Conservation (phyloP, 2,888 invertebrate genomes). For the Eretmocerus hayati region DNA sequence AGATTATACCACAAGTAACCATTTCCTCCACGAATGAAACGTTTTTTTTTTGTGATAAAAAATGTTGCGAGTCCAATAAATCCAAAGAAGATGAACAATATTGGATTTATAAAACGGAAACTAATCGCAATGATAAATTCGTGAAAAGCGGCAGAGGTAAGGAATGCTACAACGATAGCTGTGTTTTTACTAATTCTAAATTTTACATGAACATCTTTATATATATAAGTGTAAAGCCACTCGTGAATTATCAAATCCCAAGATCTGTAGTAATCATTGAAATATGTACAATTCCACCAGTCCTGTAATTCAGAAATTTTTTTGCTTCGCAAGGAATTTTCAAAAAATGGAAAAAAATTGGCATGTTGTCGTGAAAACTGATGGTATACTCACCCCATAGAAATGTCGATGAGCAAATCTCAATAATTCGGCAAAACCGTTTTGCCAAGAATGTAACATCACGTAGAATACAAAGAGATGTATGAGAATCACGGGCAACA, state of each 20-base stretch:
- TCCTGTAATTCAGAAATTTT: too few relatives aligned
- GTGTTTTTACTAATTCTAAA: slow-evolving; percentile 15
- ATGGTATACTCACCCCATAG: too few relatives aligned
- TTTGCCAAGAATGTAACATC: slow-evolving; percentile 85
- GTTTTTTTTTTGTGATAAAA: slow-evolving; percentile 43
- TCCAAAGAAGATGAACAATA: slow-evolving; percentile 72
- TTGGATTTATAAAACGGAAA: slow-evolving; percentile 82
- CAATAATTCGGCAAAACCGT: slow-evolving; percentile 83
- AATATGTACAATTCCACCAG: slow-evolving; percentile 92
- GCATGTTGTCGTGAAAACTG: too few relatives aligned
- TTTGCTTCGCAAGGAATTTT: too few relatives aligned
- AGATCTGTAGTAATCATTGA: slow-evolving; percentile 76
- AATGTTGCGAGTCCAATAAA: slow-evolving; percentile 52
- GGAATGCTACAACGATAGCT: slow-evolving; percentile 58
- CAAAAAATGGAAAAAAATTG: too few relatives aligned
- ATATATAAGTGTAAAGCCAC: slow-evolving; percentile 87
- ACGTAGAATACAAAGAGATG: slow-evolving; percentile 77
- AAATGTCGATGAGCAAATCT: slow-evolving; percentile 81
- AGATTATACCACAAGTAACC: slow-evolving; percentile 78
- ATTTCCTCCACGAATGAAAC: slow-evolving; percentile 64
- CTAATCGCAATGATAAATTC: slow-evolving; percentile 76
- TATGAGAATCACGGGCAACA: slow-evolving; percentile 66
- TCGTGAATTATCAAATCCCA: slow-evolving; percentile 95
- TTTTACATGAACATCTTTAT: slow-evolving; percentile 55
- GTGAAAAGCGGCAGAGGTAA: slow-evolving; percentile 79